Base-by-base conservation (phyloP, 2,113 vertebrate species). In the Hippocampus comes region DNA sequence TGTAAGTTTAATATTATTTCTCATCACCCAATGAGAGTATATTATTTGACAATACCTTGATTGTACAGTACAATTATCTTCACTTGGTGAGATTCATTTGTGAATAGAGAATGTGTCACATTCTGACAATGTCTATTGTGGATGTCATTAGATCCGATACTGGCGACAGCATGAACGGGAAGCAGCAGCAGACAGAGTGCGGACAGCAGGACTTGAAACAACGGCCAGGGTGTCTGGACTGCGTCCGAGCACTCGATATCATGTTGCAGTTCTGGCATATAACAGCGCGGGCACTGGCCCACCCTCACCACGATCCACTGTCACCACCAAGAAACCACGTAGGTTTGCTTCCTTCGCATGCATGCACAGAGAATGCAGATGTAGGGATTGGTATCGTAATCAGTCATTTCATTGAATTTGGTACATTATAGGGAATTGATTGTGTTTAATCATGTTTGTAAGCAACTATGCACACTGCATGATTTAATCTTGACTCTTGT, bases 211-310 rank as follows among this genome's bases (percentile, higher is more conserved):
- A 5, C 84, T 94, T 60, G 95, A 96, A 70, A 93, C 91, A 0
- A 90, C 89, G 0, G 96, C 95, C n/a, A 91, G 92, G 0, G 93
- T 99, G 25, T 89, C 92, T 0, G 94, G 94, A 30, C 91, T 99
- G 1, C 90, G 94, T 68, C 93, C 96, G 82, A 95, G 92, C 89
- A 98, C 97, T 0, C 91, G 95, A 55, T 99, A 99, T 88, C 94
- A 96, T 0, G 87, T 99, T 25, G 94, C 95, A 0, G 95, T 99
- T 43, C 87, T 96, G 84, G 96, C 95, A 1, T 99, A 98, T 86
- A 99, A 99, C 90, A 93, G 95, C 0, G 97, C 97, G 0, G 97
- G 97, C 61, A 97, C 95, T 0, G 97, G 97, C 0, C 97, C 96
- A 0, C 86, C 95, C 12, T 98, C 96, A 2, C 90, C 94, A 9